Evolutionary conservation across 1,140 invertebrate species (phyloP).

Genomic region (Neodiprion lecontei): DNA sequence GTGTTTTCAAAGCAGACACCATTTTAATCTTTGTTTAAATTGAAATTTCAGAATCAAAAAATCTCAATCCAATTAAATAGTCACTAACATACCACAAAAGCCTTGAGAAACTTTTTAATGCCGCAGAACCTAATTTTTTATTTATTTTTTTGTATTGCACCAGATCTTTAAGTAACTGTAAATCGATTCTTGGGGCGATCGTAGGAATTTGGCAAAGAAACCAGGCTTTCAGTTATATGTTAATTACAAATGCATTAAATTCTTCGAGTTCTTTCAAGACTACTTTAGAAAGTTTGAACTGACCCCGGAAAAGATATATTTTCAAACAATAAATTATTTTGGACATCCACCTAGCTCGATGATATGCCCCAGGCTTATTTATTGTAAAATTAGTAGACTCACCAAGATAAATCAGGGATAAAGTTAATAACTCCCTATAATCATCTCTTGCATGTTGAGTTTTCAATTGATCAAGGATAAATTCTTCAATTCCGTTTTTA

Average conservation of each 20-base stretch:
- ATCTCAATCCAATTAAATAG: constrained; percentile 24
- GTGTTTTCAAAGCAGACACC: neutral
- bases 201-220: constrained; percentile 29
- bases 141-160: constrained; percentile 26
- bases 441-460: too few relatives aligned
- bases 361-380: constrained; percentile 10
- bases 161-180: constrained; percentile 21
- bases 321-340: constrained; percentile 29
- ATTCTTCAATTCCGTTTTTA: too few relatives aligned
- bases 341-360: constrained; percentile 35
- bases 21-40: constrained; percentile 25
- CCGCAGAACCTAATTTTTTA: constrained; percentile 24
- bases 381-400: too few relatives aligned
- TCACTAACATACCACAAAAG: constrained; percentile 37
- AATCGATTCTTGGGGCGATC: constrained; percentile 29
- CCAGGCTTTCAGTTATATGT: constrained; percentile 38
- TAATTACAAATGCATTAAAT: constrained; percentile 38
- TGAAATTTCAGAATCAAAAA: constrained; percentile 17
- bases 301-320: constrained; percentile 25
- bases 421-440: too few relatives aligned
- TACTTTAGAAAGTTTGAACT: too few relatives aligned
- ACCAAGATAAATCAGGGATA: too few relatives aligned
- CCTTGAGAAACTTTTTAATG: neutral
- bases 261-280: constrained; percentile 25
- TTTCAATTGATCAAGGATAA: too few relatives aligned